Evolutionary conservation across 2,888 invertebrate genomes (phyloP).

Genomic region (Epistrophe grossulariae): DNA sequence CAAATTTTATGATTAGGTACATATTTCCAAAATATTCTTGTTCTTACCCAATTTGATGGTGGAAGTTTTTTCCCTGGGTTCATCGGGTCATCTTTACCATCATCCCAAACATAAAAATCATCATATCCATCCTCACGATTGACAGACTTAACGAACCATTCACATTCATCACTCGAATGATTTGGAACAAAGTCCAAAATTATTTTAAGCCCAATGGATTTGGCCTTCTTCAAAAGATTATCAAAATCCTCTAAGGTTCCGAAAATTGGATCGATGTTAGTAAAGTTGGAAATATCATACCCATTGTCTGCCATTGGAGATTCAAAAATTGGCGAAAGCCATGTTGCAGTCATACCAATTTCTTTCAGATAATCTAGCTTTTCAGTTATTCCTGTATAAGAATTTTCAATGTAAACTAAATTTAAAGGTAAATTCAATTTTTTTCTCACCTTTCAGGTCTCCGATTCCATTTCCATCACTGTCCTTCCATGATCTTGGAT

Average conservation of each 20-base stretch:
- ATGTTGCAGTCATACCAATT: constrained; percentile 88
- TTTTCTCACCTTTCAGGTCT: constrained; percentile 88
- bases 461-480: constrained; percentile 92
- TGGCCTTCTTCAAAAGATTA: constrained; percentile 85
- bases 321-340: constrained; percentile 90
- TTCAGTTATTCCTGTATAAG: constrained; percentile 85
- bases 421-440: background rate
- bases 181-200: constrained; percentile 88
- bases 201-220: constrained; percentile 85
- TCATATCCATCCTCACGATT: constrained; percentile 86
- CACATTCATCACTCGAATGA: constrained; percentile 91
- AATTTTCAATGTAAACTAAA: background rate
- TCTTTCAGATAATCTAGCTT: constrained; percentile 87
- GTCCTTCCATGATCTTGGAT: constrained; percentile 93
- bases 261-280: constrained; percentile 87
- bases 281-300: constrained; percentile 90
- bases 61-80: constrained; percentile 76
- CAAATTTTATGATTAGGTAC: too few species aligned
- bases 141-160: constrained; percentile 92
- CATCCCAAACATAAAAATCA: constrained; percentile 91
- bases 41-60: constrained; percentile 80
- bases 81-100: constrained; percentile 84
- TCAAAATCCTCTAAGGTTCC: constrained; percentile 88
- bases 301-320: constrained; percentile 92
- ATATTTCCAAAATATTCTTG: too few species aligned